A percentile compares a stretch with the other conserved stretches of the same genome.
phyloP scores from a whole-genome alignment of 2,888 invertebrate genomes.

The Camptogramma bilineatum region DNA sequence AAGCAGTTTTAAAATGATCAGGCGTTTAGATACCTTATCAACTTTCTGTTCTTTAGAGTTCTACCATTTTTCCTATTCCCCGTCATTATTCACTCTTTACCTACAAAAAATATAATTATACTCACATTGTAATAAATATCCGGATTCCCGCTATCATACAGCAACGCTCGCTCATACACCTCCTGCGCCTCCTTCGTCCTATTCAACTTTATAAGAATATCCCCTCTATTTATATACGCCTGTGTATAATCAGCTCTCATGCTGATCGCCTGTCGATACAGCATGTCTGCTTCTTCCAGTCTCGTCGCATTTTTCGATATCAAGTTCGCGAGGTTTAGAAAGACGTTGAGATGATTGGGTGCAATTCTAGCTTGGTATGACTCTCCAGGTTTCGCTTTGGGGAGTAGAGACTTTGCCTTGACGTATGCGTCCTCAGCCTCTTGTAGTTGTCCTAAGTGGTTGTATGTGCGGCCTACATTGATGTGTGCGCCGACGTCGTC shows the following conservation, averaged over 20 bases:
- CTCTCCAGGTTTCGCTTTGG: slow-evolving; percentile 96
- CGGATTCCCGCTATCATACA: slow-evolving; percentile 97
- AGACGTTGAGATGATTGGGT: slow-evolving; percentile 97
- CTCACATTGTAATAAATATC: slow-evolving; percentile 97
- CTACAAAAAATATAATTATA: slow-evolving; percentile 48
- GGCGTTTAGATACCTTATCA: too few relatives aligned
- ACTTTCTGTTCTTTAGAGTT: too few relatives aligned
- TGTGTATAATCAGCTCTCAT: slow-evolving; percentile 98
- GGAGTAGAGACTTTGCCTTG: slow-evolving; percentile 94
- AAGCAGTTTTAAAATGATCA: too few relatives aligned
- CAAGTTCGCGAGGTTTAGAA: slow-evolving; percentile 96
- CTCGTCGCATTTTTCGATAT: slow-evolving; percentile 97
- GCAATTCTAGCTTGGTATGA: slow-evolving; percentile 98
- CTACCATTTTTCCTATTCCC: not conserved
- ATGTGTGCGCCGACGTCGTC: slow-evolving; percentile 99
- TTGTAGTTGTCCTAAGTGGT: slow-evolving; percentile 89
- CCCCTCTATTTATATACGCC: slow-evolving; percentile 98
- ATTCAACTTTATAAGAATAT: slow-evolving; percentile 97
- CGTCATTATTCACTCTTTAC: not conserved
- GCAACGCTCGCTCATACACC: slow-evolving; percentile 96
- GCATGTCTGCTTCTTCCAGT: slow-evolving; percentile 96
- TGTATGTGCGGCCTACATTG: slow-evolving; percentile 97
- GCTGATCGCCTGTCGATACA: slow-evolving; percentile 97
- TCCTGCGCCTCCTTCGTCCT: slow-evolving; percentile 97
- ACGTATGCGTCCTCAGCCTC: slow-evolving; percentile 97